A percentile compares a stretch with the other conserved stretches of the same genome.
These are phyloP conservation scores for Amorpha juglandis DNA, from an alignment of 2,888 invertebrate genomes.

Conservation along the genomic window DNA sequence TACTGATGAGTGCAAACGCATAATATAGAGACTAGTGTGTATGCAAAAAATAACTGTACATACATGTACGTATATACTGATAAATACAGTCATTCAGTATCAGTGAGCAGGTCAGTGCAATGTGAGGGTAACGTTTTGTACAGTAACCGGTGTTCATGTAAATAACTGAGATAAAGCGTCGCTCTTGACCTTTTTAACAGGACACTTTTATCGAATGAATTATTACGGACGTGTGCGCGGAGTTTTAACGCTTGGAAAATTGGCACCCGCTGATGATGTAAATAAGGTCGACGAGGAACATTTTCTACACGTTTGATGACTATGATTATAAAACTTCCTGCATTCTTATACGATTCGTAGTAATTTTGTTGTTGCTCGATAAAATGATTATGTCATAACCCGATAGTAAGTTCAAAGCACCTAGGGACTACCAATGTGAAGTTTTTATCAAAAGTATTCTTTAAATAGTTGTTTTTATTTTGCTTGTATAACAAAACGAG, in stretches of 20 bases:
- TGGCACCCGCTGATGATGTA: constrained; percentile 44
- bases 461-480: too few species aligned
- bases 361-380: not conserved
- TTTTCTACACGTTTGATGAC: constrained; percentile 5
- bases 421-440: not conserved
- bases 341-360: not conserved
- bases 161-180: constrained; percentile 57
- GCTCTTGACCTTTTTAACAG: constrained; percentile 72
- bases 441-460: too few species aligned
- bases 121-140: constrained; percentile 45
- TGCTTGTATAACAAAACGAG: too few species aligned
- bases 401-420: not conserved
- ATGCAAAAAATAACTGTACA: not conserved
- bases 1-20: not conserved
- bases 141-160: constrained; percentile 50
- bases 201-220: constrained; percentile 60
- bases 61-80: not conserved
- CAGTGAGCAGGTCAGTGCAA: constrained; percentile 61
- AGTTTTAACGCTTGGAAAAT: constrained; percentile 41
- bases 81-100: constrained; percentile 39
- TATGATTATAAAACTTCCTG: constrained; percentile 11
- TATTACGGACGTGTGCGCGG: constrained; percentile 46
- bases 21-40: not conserved
- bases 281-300: constrained; percentile 36
- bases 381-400: not conserved